A percentile compares a stretch with the other conserved stretches of the same genome.
phyloP scores from a whole-genome alignment of 1,140 invertebrate species.

The Varroa destructor region DNA sequence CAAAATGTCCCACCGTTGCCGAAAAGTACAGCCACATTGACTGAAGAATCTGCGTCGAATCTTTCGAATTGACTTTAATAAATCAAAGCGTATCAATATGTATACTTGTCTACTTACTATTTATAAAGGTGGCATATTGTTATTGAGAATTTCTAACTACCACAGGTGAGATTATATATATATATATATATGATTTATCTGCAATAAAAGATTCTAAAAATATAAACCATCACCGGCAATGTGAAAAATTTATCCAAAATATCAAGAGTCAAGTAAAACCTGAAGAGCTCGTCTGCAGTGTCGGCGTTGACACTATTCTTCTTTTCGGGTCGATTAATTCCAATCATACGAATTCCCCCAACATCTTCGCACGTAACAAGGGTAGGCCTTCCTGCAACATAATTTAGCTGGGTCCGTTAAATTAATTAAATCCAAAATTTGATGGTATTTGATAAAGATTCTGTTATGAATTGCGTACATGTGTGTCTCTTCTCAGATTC shows the following conservation, averaged over 20 bases:
- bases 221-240: no score
- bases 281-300: slow-evolving; percentile 52
- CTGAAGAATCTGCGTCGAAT: slow-evolving; percentile 59
- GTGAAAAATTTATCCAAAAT: no score
- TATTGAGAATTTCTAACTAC: not conserved
- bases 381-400: slow-evolving; percentile 27
- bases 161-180: not conserved
- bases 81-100: not conserved
- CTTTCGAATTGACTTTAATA: slow-evolving; percentile 49
- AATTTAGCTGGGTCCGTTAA: no score
- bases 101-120: no score
- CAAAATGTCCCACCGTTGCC: slow-evolving; percentile 77
- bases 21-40: slow-evolving; percentile 60
- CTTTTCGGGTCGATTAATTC: slow-evolving; percentile 66
- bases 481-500: no score
- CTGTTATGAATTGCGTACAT: no score
- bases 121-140: no score
- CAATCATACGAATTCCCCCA: slow-evolving; percentile 56
- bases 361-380: slow-evolving; percentile 48
- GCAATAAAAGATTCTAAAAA: no score
- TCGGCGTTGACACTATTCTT: slow-evolving; percentile 61
- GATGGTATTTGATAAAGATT: no score
- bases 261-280: slow-evolving; percentile 33
- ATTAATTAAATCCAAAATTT: no score
- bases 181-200: no score